Conservation (phyloP, 2,113 vertebrate genomes). For the Cyanistes caeruleus region DNA sequence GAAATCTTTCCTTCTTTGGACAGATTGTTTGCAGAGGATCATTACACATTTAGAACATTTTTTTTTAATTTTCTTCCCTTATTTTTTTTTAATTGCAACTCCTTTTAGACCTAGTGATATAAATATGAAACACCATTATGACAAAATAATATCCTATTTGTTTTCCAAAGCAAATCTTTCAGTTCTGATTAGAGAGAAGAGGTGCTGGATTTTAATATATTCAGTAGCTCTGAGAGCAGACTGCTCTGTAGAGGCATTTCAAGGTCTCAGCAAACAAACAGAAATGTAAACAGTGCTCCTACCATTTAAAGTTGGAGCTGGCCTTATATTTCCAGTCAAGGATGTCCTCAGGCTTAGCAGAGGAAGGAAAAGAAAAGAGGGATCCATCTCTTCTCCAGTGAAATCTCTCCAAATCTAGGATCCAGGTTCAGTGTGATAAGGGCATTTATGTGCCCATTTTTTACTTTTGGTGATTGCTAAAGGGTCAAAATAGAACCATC, state of each 20-base stretch:
- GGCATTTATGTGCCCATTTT: neutral
- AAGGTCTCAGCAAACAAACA: neutral
- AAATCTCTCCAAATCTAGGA: neutral
- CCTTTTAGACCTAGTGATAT: constrained; percentile 41
- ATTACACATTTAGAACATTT: constrained; percentile 67
- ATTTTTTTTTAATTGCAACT: neutral
- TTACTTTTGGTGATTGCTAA: neutral
- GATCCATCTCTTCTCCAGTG: neutral
- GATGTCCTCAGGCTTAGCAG: neutral
- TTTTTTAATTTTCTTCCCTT: neutral
- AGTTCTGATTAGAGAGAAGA: constrained; percentile 50
- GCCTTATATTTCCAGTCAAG: neutral
- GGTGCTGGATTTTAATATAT: constrained; percentile 1
- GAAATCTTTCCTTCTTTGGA: constrained; percentile 54
- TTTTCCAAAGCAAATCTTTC: constrained; percentile 59
- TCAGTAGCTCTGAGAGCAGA: neutral
- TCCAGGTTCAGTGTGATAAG: neutral
- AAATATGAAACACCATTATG: constrained; percentile 67
- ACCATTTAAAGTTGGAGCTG: neutral
- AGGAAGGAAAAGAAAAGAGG: neutral
- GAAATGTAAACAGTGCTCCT: neutral
- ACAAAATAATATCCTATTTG: constrained; percentile 65
- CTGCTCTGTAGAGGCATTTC: neutral
- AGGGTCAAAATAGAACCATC: neutral
- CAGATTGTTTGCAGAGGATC: constrained; percentile 68